Conservation (phyloP, 2,888 invertebrate species). For the Orgyia antiqua region DNA sequence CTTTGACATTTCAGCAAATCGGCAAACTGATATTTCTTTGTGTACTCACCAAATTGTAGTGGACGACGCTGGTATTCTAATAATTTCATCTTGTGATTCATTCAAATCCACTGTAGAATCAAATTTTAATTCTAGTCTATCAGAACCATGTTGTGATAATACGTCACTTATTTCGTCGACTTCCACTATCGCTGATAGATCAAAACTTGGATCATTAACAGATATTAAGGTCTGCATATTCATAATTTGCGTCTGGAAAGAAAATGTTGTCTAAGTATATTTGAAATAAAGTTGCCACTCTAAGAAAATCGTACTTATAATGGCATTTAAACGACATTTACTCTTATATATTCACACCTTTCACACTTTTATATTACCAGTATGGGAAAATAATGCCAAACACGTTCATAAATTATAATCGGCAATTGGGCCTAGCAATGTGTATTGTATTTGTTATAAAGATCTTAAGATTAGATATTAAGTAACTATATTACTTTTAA, state of each 20-base stretch:
- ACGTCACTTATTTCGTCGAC: conserved; percentile 61
- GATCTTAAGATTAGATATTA: too few species aligned
- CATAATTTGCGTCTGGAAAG: conserved; percentile 58
- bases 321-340: too few species aligned
- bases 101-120: conserved; percentile 55
- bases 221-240: conserved; percentile 70
- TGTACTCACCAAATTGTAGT: conserved; percentile 55
- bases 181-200: conserved; percentile 68
- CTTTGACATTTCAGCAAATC: not conserved
- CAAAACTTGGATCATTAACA: conserved; percentile 66
- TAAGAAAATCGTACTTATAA: too few species aligned
- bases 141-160: conserved; percentile 51
- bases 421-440: too few species aligned
- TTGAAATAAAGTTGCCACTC: too few species aligned
- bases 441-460: too few species aligned
- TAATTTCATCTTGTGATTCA: conserved; percentile 50
- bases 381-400: too few species aligned
- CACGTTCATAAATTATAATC: too few species aligned
- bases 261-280: too few species aligned
- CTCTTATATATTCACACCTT: too few species aligned
- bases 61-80: conserved; percentile 49
- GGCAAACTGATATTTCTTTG: too few species aligned
- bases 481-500: conserved; percentile 63
- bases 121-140: conserved; percentile 59
- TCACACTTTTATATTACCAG: too few species aligned